Evolutionary conservation across 2,888 invertebrate genomes (phyloP), one percentile per base, ranked within the genome.

Genomic region (Anoplius nigerrimus): DNA sequence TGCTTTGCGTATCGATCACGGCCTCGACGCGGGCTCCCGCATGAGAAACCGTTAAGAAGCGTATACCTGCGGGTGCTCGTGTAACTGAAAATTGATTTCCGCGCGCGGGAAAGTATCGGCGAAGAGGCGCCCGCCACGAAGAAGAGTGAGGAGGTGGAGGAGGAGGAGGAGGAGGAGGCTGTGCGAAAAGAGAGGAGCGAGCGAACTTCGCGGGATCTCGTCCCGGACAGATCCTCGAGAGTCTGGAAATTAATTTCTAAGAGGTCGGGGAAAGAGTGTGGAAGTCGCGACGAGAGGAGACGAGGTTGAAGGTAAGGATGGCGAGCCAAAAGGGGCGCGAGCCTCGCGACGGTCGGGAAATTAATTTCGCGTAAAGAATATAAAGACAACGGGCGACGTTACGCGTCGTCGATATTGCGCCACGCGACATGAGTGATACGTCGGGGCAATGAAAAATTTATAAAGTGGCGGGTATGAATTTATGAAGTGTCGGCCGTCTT

Each of bases 221-320:
- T 55, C 55, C 59, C 60, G 58, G 62, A 62, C 62, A 62, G 70
- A 66, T 66, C 62, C 62, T 70, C 60, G 55, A 70, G 66, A 70
- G 66, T 70, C 59, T 55, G 59, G 59, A 66, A 70, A 70, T 70
- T 70, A 66, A 62, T 70, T 70, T 70, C 70, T 55, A 48, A 45
- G 60, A 46, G 60, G 65, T 43, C 27, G 58, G 59, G n/a, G 56
- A 57, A 62, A 34, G 57, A 63, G 22, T 24, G 56, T 18, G 52
- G 61, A 48, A 56, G 34, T 34, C 34, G 8, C 34, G 34, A 34
- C 34, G 34, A 11, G 34, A 34, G 6, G 11, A 34, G 48, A 20
- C 3, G 20, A 48, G n/a, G 20, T n/a, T 48, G 48, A 48, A 18
- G 48, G 48, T 48, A 48, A 48, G 48, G n/a, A 48, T 5, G 16